Percentiles rank a stretch among this genome's conserved stretches.
These are phyloP conservation scores for Suillia variegata DNA, from an alignment of 2,888 invertebrate genomes.

Conservation along the genomic window DNA sequence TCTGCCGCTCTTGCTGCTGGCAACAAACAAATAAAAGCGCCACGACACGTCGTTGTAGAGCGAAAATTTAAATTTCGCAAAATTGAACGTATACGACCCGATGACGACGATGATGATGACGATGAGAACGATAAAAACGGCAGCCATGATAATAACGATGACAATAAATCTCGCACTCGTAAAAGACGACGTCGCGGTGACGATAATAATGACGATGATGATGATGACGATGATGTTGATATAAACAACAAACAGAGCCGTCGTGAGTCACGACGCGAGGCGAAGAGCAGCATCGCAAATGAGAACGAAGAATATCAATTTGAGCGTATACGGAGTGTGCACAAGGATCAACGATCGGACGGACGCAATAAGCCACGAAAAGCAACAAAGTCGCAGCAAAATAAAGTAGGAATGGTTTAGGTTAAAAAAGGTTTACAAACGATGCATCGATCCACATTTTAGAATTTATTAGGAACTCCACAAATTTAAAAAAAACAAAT, in stretches of 20 bases:
- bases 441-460: too few species aligned
- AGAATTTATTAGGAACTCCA: too few species aligned
- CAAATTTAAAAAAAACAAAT: too few species aligned
- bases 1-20: neutral
- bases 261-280: slow-evolving; percentile 22
- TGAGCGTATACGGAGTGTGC: slow-evolving; percentile 37
- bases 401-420: too few species aligned
- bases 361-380: slow-evolving; percentile 24
- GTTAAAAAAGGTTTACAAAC: too few species aligned
- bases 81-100: slow-evolving; percentile 45
- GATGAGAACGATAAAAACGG: slow-evolving; percentile 10
- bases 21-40: neutral
- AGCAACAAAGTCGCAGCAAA: slow-evolving; percentile 28
- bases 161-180: neutral
- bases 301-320: slow-evolving; percentile 39
- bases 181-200: slow-evolving; percentile 35
- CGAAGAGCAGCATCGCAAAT: slow-evolving; percentile 35
- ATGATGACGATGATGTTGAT: slow-evolving; percentile 28
- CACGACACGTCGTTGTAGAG: slow-evolving; percentile 22
- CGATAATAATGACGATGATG: too few species aligned
- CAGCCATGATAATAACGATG: neutral
- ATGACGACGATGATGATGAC: slow-evolving; percentile 35
- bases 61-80: slow-evolving; percentile 55
- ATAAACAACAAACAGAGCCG: neutral
- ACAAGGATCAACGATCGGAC: slow-evolving; percentile 19